These are phyloP conservation scores for Halcyon leucocephala DNA, from an alignment of 2,797 vertebrate genomes.

Conservation along the genomic window DNA sequence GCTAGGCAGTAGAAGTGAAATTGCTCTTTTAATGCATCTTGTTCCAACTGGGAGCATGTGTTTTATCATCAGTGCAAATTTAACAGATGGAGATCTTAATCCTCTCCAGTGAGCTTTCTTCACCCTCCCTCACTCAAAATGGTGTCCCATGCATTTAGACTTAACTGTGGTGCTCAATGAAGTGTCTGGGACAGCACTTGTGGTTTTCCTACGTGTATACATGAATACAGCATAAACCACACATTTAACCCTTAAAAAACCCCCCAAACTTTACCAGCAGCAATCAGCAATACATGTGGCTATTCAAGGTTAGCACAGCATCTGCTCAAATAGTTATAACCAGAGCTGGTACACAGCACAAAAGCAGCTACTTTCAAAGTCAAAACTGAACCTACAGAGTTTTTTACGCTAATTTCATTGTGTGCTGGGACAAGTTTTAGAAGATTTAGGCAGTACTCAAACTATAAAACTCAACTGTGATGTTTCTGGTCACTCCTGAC, in stretches of 20 bases:
- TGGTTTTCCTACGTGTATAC: fast-evolving
- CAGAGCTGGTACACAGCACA: not conserved
- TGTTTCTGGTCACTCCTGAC: not conserved
- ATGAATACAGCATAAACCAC: not conserved
- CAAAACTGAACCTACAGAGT: not conserved
- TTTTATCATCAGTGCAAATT: slow-evolving; percentile 68
- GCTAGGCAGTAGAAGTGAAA: slow-evolving; percentile 80
- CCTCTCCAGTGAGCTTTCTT: slow-evolving; percentile 4
- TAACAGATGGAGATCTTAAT: slow-evolving; percentile 75
- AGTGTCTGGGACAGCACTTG: not conserved
- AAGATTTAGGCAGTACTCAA: not conserved
- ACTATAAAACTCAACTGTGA: not conserved
- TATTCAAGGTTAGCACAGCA: not conserved
- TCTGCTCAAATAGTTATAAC: not conserved
- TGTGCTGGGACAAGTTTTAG: not conserved
- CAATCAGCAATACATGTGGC: not conserved
- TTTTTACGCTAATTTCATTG: not conserved
- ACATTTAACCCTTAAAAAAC: not conserved
- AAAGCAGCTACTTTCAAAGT: not conserved
- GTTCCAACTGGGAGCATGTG: slow-evolving; percentile 73
- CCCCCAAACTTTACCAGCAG: not conserved
- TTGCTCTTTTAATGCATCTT: slow-evolving; percentile 77
- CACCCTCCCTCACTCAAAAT: not conserved
- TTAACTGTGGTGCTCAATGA: not conserved
- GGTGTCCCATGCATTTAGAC: not conserved